Evolutionary conservation across 1,140 invertebrate genomes (phyloP), one percentile per base, ranked within the genome.

Genomic region (Tetragonula clypearis): DNA sequence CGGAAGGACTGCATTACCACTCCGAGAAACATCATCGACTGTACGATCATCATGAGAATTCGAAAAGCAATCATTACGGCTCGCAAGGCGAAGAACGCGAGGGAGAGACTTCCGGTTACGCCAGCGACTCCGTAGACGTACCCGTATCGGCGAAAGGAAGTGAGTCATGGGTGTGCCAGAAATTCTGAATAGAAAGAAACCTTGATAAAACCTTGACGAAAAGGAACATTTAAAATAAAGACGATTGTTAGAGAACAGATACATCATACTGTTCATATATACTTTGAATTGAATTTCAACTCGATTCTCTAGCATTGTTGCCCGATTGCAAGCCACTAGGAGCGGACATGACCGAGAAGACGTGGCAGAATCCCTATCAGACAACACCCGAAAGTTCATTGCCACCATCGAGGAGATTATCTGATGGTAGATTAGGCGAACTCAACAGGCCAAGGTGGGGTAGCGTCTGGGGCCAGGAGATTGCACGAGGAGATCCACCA

Each of bases 51-150:
- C 80, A 87, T n/a, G 85, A 87, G 14, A 78, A 71, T 49, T 60
- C 35, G 60, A 85, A 68, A 62, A 88, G 65, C 26, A 86, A 53
- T 21, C 86, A 82, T n/a, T 88, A 88, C 79, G 85, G 79, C 1
- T 88, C 84, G n/a, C 86, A 84, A 14, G 87, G 84, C 82, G 96
- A 96, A 87, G 96, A 96, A 82, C 95, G 96, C 41, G 97, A 96
- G 91, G 96, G 96, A 1, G 96, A 97, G 85, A 97, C 97, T 82
- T 97, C 96, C 53, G 97, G 97, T 26, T 97, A 97, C 90, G 96
- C 96, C 23, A 97, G 97, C 90, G 97, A 97, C 87, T 96, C 96
- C 55, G 92, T 96, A 3, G 96, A 94, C n/a, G 85, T 84, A 0
- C 90, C 92, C 0, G 68, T 86, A 19, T 82, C 88, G 5, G 58